phyloP scores from a whole-genome alignment of 2,888 invertebrate genomes.

The Abrostola tripartita region DNA sequence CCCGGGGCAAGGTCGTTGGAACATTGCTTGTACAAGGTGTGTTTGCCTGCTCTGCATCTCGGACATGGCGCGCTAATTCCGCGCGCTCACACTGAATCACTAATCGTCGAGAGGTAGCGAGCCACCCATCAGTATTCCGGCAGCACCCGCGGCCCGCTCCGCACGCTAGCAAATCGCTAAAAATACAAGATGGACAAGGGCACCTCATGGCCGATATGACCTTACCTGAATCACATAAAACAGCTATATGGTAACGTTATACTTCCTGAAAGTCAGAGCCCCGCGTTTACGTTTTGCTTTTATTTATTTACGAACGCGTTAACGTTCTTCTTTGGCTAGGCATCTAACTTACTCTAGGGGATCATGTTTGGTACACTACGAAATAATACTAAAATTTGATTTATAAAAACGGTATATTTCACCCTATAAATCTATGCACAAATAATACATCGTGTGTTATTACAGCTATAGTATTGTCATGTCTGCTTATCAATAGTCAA shows the following conservation, averaged over 20 bases:
- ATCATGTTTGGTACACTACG: slow-evolving; percentile 10
- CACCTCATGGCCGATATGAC: slow-evolving; percentile 78
- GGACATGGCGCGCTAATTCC: slow-evolving; percentile 83
- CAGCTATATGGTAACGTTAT: slow-evolving; percentile 62
- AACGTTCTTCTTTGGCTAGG: too few relatives aligned
- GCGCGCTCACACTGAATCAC: slow-evolving; percentile 79
- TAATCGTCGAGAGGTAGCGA: slow-evolving; percentile 69
- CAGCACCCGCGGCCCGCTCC: slow-evolving; percentile 61
- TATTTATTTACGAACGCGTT: too few relatives aligned
- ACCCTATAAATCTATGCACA: slow-evolving; percentile 10
- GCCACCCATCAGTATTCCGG: slow-evolving; percentile 80
- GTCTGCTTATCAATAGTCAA: neutral
- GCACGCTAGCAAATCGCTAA: slow-evolving; percentile 82
- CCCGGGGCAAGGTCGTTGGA: slow-evolving; percentile 47
- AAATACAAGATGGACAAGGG: slow-evolving; percentile 83
- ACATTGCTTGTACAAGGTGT: slow-evolving; percentile 45
- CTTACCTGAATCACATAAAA: slow-evolving; percentile 81
- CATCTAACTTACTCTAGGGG: too few relatives aligned
- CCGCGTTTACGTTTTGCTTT: too few relatives aligned
- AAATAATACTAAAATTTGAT: slow-evolving; percentile 33
- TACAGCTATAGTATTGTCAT: slow-evolving; percentile 8
- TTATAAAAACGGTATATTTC: slow-evolving; percentile 24
- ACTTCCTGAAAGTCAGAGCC: slow-evolving; percentile 63
- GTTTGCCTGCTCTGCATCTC: slow-evolving; percentile 72
- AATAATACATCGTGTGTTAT: neutral